Conservation (phyloP, 2,888 invertebrate genomes). For the Hololepta plana region DNA sequence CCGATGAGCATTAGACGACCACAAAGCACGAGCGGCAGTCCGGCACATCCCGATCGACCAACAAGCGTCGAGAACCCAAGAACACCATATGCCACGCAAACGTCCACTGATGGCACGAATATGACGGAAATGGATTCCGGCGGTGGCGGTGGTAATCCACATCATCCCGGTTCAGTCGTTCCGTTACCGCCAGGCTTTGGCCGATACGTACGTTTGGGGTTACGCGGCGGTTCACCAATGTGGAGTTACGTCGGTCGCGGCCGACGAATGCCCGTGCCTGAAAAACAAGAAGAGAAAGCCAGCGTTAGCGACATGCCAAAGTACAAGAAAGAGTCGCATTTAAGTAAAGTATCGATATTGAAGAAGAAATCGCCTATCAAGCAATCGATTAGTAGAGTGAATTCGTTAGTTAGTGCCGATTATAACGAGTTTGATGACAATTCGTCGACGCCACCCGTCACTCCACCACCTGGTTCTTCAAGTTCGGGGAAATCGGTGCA, state of each 20-base stretch:
- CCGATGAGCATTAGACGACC: conserved; percentile 36
- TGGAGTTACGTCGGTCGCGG: conserved; percentile 29
- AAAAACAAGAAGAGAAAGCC: conserved; percentile 7
- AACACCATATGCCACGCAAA: conserved; percentile 28
- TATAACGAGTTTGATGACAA: conserved; percentile 41
- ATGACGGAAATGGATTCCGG: conserved; percentile 15
- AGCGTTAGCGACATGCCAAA: conserved; percentile 12
- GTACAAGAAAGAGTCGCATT: conserved; percentile 28
- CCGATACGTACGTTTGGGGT: conserved; percentile 34
- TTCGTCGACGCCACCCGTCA: conserved; percentile 35
- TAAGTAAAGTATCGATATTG: conserved; percentile 37
- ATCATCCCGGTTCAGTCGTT: too few relatives aligned
- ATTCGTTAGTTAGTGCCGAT: conserved; percentile 36
- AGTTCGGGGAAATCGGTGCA: conserved; percentile 12
- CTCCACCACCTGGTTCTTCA: conserved; percentile 24
- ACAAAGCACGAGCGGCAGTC: conserved; percentile 32
- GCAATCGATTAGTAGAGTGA: conserved; percentile 25
- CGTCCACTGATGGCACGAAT: conserved; percentile 6
- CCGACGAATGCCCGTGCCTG: conserved; percentile 7
- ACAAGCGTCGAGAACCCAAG: conserved; percentile 39
- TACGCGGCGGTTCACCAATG: conserved; percentile 41
- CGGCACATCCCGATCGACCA: conserved; percentile 37
- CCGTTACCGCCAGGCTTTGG: conserved; percentile 24
- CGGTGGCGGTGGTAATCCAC: conserved; percentile 30
- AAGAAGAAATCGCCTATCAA: conserved; percentile 30